Evolutionary conservation across 2,888 invertebrate species (phyloP).

Genomic region (Lepidocyrtinus sp.): DNA sequence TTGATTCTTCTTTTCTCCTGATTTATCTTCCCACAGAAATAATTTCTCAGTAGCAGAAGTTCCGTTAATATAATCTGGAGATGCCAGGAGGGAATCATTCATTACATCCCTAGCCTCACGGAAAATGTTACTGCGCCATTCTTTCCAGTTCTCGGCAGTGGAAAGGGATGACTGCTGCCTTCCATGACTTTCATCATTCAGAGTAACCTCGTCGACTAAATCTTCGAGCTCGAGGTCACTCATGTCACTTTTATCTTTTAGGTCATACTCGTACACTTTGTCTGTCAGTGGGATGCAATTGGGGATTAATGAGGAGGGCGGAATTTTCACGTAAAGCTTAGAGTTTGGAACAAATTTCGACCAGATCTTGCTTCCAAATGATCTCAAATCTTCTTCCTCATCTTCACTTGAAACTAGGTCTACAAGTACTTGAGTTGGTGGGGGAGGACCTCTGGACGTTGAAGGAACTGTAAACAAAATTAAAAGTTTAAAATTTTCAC

Average conservation of each 20-base stretch:
- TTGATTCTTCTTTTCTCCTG: background rate
- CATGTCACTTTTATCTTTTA: slow-evolving; percentile 49
- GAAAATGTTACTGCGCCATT: slow-evolving; percentile 59
- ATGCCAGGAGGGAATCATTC: slow-evolving; percentile 59
- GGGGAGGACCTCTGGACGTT: slow-evolving; percentile 39
- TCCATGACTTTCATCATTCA: slow-evolving; percentile 39
- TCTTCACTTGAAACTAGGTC: slow-evolving; percentile 63
- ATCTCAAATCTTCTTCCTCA: slow-evolving; percentile 43
- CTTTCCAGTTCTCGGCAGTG: slow-evolving; percentile 57
- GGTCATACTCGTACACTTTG: slow-evolving; percentile 45
- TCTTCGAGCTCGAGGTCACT: slow-evolving; percentile 59
- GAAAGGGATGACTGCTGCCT: background rate
- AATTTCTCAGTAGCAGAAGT: slow-evolving; percentile 45
- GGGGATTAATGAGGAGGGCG: slow-evolving; percentile 60
- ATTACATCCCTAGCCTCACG: slow-evolving; percentile 57
- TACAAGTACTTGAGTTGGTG: slow-evolving; percentile 46
- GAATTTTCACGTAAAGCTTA: slow-evolving; percentile 47
- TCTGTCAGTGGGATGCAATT: slow-evolving; percentile 38
- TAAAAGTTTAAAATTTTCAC: background rate
- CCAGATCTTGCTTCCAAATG: slow-evolving; percentile 54
- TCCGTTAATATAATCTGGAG: slow-evolving; percentile 28
- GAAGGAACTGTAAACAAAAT: slow-evolving; percentile 42
- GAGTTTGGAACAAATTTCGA: slow-evolving; percentile 58
- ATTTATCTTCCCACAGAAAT: slow-evolving; percentile 40
- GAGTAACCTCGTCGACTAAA: slow-evolving; percentile 55